Conservation (phyloP, 2,797 vertebrate species). For the Morelia viridis region DNA sequence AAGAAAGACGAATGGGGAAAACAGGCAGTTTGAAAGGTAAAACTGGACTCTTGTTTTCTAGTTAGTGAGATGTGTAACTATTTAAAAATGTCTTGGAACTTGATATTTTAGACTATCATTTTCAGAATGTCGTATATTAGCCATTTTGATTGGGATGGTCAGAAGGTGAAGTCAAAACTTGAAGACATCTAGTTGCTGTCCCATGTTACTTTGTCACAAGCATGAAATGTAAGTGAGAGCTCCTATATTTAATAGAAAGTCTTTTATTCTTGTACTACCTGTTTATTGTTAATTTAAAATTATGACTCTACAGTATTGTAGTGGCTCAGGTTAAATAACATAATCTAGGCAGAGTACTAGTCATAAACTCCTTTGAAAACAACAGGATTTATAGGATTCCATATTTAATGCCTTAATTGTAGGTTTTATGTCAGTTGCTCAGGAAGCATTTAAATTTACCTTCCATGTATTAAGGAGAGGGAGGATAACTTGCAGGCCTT, state of each 20-base stretch:
- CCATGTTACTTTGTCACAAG: not conserved
- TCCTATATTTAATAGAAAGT: not conserved
- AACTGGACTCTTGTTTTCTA: constrained; percentile 18
- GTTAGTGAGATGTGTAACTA: not conserved
- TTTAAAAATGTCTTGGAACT: not conserved
- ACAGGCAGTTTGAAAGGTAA: constrained; percentile 26
- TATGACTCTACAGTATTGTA: not conserved
- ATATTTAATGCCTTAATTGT: not conserved
- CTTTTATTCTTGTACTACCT: not conserved
- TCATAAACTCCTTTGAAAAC: not conserved
- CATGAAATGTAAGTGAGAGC: not conserved
- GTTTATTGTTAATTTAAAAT: not conserved
- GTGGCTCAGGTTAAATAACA: not conserved
- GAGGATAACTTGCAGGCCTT: not conserved
- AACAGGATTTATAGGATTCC: not conserved
- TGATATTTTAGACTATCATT: not conserved
- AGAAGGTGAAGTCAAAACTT: not conserved
- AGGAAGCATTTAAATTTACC: not conserved
- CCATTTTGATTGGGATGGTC: not conserved
- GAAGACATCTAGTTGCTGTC: not conserved
- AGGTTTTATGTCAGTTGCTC: not conserved
- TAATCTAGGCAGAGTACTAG: not conserved
- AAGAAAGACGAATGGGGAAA: constrained; percentile 17
- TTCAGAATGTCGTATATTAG: not conserved
- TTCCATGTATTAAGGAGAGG: not conserved